Base-by-base conservation (phyloP, 1,140 invertebrate genomes). In the Drosophila athabasca region DNA sequence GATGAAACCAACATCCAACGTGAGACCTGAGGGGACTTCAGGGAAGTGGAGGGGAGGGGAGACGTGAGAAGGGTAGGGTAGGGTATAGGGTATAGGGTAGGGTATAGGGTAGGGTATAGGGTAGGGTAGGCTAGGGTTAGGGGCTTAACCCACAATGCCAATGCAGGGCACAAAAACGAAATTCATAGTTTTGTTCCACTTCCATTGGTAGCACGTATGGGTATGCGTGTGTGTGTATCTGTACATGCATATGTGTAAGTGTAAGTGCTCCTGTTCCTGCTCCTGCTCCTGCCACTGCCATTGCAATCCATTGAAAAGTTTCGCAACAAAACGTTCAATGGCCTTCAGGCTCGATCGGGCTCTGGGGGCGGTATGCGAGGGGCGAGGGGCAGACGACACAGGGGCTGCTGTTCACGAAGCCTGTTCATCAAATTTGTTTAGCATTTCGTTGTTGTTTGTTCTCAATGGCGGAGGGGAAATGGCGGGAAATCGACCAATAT, bases 171-270 rank as follows among this genome's bases (percentile, higher is more conserved):
- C 62, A 68, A 68, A 67, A 69, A 68, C 50, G 55, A 69, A 57
- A 69, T 68, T 69, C 66, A 69, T 69, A 69, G 66, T 69, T 69
- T 68, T 68, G 65, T 68, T 68, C 62, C 65, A 68, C 65, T 68
- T 69, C 50, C 66, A 52, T 35, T 62, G 35, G n/a, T 50, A 39
- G 9, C 3, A 6, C 3, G n/a, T 22, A 46, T 9, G 35, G 0
- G 1, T 31, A 8, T 8, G 8, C 9, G 35, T 13, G 11, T 51
- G 24, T 43, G n/a, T 61, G 58, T 26, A 26, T 26, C 24, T 26
- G 24, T 26, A 5, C 5, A 4, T 6, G 5, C 3, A 24, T 24
- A 24, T 13, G 11, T 51, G 29, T 43, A 13, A 43, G 58, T 51
- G 31, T 49, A 31, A 9, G 31, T 41, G 49, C 31, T 22, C 6